Evolutionary conservation across 2,888 invertebrate species (phyloP).

Genomic region (Trisateles emortualis): DNA sequence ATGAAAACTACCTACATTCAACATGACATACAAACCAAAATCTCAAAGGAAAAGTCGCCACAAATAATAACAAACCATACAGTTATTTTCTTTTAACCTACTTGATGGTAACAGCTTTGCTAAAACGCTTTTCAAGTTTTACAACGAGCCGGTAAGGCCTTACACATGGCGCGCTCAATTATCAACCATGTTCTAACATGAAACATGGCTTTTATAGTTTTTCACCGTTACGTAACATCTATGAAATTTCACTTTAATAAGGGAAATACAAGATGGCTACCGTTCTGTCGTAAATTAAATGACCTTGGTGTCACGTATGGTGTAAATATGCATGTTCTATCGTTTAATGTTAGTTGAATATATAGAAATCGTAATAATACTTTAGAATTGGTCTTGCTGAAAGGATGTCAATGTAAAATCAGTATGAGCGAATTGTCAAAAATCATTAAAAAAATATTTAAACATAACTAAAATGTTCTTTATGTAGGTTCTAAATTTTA

Average conservation of each 20-base stretch:
- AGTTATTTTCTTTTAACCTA: slow-evolving; percentile 22
- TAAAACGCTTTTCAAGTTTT: slow-evolving; percentile 40
- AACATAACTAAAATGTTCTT: no score
- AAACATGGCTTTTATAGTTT: not conserved
- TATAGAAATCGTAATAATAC: no score
- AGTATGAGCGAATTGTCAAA: no score
- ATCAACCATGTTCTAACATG: slow-evolving; percentile 30
- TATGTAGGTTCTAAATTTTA: no score
- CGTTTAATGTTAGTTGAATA: no score
- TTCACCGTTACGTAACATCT: slow-evolving; percentile 22
- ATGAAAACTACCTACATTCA: not conserved
- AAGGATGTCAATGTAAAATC: no score
- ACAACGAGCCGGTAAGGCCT: slow-evolving; percentile 17
- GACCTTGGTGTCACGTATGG: no score
- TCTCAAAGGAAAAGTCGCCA: slow-evolving; percentile 14
- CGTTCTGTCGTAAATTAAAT: slow-evolving; percentile 6
- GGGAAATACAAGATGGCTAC: not conserved
- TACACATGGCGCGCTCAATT: slow-evolving; percentile 23
- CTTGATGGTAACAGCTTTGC: slow-evolving; percentile 17
- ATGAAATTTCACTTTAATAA: not conserved
- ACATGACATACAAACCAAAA: slow-evolving; percentile 25
- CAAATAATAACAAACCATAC: slow-evolving; percentile 16
- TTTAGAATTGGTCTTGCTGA: no score
- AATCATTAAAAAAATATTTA: no score
- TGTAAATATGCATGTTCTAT: no score